phyloP scores from a whole-genome alignment of 2,113 vertebrate species.

The Camelus bactrianus region DNA sequence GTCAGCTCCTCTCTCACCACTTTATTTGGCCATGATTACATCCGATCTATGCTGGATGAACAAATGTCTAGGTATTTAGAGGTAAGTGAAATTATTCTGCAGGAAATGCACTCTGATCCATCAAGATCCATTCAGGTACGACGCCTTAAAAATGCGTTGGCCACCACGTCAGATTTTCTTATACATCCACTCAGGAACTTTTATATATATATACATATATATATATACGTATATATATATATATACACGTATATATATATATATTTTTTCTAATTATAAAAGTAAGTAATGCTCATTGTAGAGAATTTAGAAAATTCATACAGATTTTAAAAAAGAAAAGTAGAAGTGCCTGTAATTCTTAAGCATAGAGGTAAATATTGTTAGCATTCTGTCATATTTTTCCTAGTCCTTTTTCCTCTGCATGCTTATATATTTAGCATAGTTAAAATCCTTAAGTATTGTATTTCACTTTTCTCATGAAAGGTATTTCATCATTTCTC shows the following conservation, averaged over 20 bases:
- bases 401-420: background rate
- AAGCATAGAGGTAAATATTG: background rate
- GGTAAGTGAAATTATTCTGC: background rate
- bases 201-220: background rate
- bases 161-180: background rate
- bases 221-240: background rate
- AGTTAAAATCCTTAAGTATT: background rate
- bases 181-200: background rate
- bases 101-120: background rate
- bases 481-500: background rate
- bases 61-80: background rate
- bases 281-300: background rate
- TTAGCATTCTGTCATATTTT: background rate
- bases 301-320: conserved; percentile 23
- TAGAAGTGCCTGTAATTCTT: background rate
- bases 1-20: background rate
- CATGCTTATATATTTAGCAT: background rate
- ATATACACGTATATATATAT: background rate
- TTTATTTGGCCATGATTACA: background rate
- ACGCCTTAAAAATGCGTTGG: background rate
- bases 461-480: conserved; percentile 11
- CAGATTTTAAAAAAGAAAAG: background rate
- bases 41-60: background rate
- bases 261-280: conserved; percentile 32
- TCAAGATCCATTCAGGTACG: background rate